These are phyloP conservation scores for Lycocorax pyrrhopterus DNA, from an alignment of 2,113 vertebrate genomes.

Conservation along the genomic window DNA sequence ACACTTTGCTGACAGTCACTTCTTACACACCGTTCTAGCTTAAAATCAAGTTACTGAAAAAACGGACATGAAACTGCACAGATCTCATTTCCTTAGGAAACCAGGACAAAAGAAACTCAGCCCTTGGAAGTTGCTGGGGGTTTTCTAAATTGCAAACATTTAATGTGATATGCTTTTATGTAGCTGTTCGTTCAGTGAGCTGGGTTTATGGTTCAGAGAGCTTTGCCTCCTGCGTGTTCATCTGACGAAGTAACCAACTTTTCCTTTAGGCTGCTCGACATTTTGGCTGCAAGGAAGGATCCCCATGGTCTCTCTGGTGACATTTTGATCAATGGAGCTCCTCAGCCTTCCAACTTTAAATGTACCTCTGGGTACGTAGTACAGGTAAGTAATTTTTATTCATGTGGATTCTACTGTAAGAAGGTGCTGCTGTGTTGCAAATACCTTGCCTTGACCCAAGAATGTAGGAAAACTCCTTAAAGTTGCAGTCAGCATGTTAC, in stretches of 20 bases:
- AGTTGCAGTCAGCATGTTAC: neutral
- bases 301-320: constrained; percentile 80
- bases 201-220: neutral
- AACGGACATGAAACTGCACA: neutral
- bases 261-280: constrained; percentile 68
- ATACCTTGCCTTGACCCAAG: neutral
- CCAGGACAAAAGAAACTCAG: neutral
- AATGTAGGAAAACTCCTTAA: neutral
- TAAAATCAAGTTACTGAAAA: neutral
- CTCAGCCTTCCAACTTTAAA: constrained; percentile 90
- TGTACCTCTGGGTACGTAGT: constrained; percentile 93
- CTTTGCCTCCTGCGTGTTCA: neutral
- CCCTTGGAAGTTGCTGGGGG: neutral
- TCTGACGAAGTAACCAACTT: neutral
- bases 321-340: constrained; percentile 85
- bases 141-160: neutral
- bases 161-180: neutral
- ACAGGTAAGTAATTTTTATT: constrained; percentile 73
- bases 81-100: neutral
- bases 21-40: neutral
- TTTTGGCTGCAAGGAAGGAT: constrained; percentile 82
- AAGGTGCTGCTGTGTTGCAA: neutral
- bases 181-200: rapidly evolving
- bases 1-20: rapidly evolving
- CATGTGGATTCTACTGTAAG: neutral